A percentile compares a stretch with the other conserved stretches of the same genome.
Evolutionary conservation across 2,888 invertebrate genomes (phyloP).

Genomic region (Amblyjoppa fuscipennis): DNA sequence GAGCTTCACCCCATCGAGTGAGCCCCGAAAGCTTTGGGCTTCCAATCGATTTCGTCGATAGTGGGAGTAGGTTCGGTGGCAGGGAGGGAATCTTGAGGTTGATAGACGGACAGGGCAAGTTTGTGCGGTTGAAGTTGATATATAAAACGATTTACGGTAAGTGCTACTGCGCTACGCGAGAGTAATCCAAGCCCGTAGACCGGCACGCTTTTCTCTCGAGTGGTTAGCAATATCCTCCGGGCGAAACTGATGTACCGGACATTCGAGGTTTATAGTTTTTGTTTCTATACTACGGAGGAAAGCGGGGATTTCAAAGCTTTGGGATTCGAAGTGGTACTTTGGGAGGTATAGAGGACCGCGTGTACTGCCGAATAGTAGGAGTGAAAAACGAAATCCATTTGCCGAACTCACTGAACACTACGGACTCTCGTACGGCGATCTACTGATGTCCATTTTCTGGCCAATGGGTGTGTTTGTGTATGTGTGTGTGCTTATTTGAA

Average conservation of each 20-base stretch:
- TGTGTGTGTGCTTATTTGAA: slow-evolving; percentile 29
- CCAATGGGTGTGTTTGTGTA: not conserved
- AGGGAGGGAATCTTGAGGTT: not conserved
- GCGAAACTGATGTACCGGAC: slow-evolving; percentile 16
- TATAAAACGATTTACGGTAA: slow-evolving; percentile 47
- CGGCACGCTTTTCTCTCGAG: slow-evolving; percentile 20
- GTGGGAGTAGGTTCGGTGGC: not conserved
- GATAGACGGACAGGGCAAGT: slow-evolving; percentile 24
- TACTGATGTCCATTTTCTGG: slow-evolving; percentile 14
- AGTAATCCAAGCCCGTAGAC: not conserved
- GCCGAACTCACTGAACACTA: slow-evolving; percentile 21
- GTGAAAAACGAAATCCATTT: slow-evolving; percentile 45
- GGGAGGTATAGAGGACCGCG: not conserved
- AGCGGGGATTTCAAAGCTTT: slow-evolving; percentile 22
- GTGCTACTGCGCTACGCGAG: slow-evolving; percentile 5
- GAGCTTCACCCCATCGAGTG: not conserved
- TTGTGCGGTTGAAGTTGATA: slow-evolving; percentile 41
- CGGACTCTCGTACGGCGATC: slow-evolving; percentile 2
- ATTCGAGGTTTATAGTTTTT: slow-evolving; percentile 17
- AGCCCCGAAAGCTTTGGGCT: slow-evolving; percentile 1
- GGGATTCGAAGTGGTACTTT: not conserved
- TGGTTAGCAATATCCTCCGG: slow-evolving; percentile 23
- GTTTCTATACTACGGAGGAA: not conserved
- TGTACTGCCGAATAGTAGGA: slow-evolving; percentile 5
- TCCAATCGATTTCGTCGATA: slow-evolving; percentile 1